Percentiles rank a stretch among this genome's conserved stretches.
Evolutionary conservation across 1,140 invertebrate genomes (phyloP).

Genomic region (Galendromus occidentalis): DNA sequence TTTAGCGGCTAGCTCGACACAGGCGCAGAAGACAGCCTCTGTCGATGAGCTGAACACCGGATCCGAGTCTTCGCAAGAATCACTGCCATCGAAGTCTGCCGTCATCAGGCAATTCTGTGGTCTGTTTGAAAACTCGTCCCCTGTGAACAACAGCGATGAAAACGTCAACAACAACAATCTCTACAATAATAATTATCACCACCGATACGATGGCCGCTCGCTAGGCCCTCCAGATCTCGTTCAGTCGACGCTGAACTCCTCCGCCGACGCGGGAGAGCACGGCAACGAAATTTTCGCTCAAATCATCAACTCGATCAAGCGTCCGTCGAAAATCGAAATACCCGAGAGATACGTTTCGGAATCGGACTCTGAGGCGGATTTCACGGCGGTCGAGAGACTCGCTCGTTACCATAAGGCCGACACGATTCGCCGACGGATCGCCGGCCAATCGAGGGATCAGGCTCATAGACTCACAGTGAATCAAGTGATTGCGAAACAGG

Average conservation of each 20-base stretch:
- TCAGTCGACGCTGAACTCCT: not conserved
- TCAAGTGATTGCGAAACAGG: slow-evolving; percentile 3
- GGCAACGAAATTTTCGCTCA: slow-evolving; percentile 6
- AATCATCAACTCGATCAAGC: not conserved
- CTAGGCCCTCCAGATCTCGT: not conserved
- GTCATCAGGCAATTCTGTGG: not conserved
- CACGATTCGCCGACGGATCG: not conserved
- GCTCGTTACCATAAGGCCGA: not conserved
- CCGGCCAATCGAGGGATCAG: not conserved
- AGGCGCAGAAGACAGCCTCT: slow-evolving; percentile 4
- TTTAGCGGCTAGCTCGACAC: slow-evolving; percentile 6
- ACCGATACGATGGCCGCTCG: not conserved
- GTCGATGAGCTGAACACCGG: not conserved
- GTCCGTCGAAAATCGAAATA: not conserved
- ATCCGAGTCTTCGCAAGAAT: not conserved
- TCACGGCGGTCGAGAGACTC: not conserved
- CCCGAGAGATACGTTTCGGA: not conserved
- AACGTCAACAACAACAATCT: not conserved
- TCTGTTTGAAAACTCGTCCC: not conserved
- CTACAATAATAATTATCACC: not conserved
- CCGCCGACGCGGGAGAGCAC: not conserved
- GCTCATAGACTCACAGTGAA: not conserved
- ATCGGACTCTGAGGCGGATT: not conserved
- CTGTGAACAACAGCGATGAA: not conserved
- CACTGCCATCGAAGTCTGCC: not conserved